phyloP scores from a whole-genome alignment of 2,888 invertebrate genomes.

The Papilio protenor region DNA sequence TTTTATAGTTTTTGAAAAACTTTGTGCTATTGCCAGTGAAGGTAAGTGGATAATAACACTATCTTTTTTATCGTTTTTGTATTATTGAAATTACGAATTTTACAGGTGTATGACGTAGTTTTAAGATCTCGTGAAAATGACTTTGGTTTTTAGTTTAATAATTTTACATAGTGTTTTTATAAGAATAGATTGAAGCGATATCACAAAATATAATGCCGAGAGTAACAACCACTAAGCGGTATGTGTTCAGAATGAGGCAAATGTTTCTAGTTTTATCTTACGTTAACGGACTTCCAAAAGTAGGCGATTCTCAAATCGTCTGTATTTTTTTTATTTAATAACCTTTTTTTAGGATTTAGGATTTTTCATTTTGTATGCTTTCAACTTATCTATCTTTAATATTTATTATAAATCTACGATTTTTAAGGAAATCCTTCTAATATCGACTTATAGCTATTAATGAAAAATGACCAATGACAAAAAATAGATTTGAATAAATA shows the following conservation, averaged over 20 bases:
- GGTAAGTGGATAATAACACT: constrained; percentile 56
- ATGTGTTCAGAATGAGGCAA: not conserved
- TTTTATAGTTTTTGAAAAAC: constrained; percentile 70
- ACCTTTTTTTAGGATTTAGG: no score
- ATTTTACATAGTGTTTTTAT: not conserved
- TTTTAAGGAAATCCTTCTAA: not conserved
- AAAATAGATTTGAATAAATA: constrained; percentile 6
- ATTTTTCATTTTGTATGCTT: not conserved
- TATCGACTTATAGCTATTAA: not conserved
- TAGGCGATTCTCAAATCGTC: no score
- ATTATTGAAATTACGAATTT: not conserved
- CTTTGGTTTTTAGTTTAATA: not conserved
- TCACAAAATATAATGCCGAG: not conserved
- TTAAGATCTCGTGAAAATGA: not conserved
- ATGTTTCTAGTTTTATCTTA: no score
- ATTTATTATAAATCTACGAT: no score
- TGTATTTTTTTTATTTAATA: no score
- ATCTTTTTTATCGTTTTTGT: not conserved
- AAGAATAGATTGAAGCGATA: not conserved
- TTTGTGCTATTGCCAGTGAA: constrained; percentile 69
- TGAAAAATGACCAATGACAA: not conserved
- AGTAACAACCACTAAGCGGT: not conserved
- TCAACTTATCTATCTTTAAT: no score
- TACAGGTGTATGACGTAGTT: not conserved
- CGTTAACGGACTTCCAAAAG: no score